Evolutionary conservation across 2,888 invertebrate genomes (phyloP).

Genomic region (Yponomeuta evonymella): DNA sequence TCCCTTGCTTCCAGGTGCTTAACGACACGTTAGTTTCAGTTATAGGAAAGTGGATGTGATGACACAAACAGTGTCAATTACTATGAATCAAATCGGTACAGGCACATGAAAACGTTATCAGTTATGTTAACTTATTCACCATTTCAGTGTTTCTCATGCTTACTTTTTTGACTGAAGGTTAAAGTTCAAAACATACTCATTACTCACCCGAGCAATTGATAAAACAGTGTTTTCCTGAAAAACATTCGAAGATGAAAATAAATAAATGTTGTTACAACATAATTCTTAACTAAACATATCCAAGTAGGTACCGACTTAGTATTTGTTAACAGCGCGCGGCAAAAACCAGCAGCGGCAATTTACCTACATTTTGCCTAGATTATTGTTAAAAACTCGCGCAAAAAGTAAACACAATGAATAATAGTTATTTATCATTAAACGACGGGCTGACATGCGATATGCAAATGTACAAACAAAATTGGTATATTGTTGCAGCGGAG

Average conservation of each 20-base stretch:
- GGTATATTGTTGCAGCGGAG: slow-evolving; percentile 1
- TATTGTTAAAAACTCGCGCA: not conserved
- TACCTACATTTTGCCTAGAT: not conserved
- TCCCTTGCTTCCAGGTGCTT: too few species aligned
- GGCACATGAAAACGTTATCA: not conserved
- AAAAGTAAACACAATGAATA: slow-evolving; percentile 1
- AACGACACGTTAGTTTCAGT: too few species aligned
- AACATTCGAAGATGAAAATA: not conserved
- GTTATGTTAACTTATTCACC: not conserved
- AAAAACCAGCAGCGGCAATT: not conserved
- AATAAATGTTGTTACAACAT: not conserved
- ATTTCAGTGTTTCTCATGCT: not conserved
- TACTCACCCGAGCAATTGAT: not conserved
- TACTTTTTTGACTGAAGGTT: not conserved
- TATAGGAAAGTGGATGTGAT: too few species aligned
- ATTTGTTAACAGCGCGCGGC: not conserved
- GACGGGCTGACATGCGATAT: slow-evolving; percentile 2
- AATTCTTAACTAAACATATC: not conserved
- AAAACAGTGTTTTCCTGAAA: not conserved
- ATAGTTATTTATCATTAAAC: slow-evolving; percentile 1
- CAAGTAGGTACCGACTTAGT: not conserved
- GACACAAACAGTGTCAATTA: too few species aligned
- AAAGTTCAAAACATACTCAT: not conserved
- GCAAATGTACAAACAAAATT: slow-evolving; percentile 2
- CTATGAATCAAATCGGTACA: too few species aligned